Evolutionary conservation across 2,113 vertebrate species (phyloP).

Genomic region (Nasalis larvatus): DNA sequence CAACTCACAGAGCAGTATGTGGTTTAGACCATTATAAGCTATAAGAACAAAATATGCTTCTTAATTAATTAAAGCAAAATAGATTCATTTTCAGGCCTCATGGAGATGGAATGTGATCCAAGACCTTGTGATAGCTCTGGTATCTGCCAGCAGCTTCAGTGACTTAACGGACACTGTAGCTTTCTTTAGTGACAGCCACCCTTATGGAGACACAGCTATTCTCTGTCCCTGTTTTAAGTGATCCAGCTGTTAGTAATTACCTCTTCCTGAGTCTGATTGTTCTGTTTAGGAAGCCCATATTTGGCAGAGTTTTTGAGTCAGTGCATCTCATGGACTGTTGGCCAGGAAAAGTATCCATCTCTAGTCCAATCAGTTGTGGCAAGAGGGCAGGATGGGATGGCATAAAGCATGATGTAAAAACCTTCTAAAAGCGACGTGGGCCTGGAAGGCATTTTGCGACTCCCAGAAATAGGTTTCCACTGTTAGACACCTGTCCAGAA

Average conservation of each 20-base stretch:
- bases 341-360: neutral
- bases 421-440: neutral
- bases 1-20: neutral
- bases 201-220: neutral
- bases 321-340: neutral
- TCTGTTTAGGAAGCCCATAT: neutral
- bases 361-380: neutral
- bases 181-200: neutral
- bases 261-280: neutral
- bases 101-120: neutral
- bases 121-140: neutral
- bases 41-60: neutral
- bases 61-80: neutral
- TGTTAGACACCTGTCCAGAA: neutral
- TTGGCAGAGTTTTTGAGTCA: neutral
- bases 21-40: neutral
- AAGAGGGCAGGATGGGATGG: neutral
- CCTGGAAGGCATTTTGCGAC: neutral
- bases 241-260: neutral
- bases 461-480: neutral
- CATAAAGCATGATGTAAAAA: neutral
- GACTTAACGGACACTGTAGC: neutral
- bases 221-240: neutral
- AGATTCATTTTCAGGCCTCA: neutral
- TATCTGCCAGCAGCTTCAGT: neutral